phyloP scores from a whole-genome alignment of 2,888 invertebrate species.

The Drosophila barbarae region DNA sequence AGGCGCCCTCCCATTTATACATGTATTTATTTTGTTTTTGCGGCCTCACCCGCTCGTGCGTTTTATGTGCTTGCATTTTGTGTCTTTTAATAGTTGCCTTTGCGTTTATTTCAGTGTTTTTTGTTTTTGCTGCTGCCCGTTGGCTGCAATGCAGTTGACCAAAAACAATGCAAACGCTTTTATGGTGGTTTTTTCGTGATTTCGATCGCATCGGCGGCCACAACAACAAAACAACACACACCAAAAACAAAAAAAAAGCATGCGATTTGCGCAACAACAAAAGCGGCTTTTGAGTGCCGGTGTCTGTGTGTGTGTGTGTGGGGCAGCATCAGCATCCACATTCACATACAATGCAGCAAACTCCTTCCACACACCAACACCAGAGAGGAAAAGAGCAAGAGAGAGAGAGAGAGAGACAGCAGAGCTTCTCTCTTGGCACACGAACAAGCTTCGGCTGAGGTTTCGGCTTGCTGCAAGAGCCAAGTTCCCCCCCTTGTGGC shows the following conservation, averaged over 20 bases:
- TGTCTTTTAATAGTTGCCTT: conserved; percentile 54
- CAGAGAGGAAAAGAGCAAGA: background rate
- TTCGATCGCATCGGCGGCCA: conserved; percentile 56
- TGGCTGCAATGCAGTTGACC: conserved; percentile 66
- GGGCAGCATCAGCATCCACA: conserved; percentile 31
- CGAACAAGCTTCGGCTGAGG: conserved; percentile 4
- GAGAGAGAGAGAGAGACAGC: background rate
- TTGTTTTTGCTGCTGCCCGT: conserved; percentile 12
- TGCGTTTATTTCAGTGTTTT: conserved; percentile 9
- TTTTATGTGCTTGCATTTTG: conserved; percentile 35
- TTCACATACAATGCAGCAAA: conserved; percentile 49
- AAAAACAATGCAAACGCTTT: conserved; percentile 68
- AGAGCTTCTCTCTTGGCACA: background rate
- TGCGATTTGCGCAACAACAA: conserved; percentile 25
- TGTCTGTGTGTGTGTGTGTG: background rate
- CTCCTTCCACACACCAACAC: conserved; percentile 57
- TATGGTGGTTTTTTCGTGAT: conserved; percentile 56
- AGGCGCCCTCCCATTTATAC: background rate
- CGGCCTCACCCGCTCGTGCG: conserved; percentile 31
- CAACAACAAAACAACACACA: conserved; percentile 17
- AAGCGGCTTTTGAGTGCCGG: conserved; percentile 17
- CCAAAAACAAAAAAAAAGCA: background rate
- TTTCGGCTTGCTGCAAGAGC: background rate
- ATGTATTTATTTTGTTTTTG: conserved; percentile 8
- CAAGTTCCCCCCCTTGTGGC: background rate